A percentile compares a stretch with the other conserved stretches of the same genome.
Conservation (phyloP, 2,113 vertebrate species). For the Cnemophilus loriae region DNA sequence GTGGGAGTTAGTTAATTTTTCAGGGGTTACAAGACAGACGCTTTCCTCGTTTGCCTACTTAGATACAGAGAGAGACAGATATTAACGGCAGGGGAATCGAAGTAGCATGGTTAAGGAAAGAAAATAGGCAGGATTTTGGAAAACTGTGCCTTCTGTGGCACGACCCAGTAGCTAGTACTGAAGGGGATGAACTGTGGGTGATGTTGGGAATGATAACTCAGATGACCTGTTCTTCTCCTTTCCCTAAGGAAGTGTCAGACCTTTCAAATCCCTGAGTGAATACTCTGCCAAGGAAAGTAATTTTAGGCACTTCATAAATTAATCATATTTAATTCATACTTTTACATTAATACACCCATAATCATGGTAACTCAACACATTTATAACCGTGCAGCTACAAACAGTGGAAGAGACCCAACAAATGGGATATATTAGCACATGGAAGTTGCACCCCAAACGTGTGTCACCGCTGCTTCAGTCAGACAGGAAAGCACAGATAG, state of each 20-base stretch:
- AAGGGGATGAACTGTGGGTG: not conserved
- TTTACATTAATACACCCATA: not conserved
- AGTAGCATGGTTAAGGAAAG: not conserved
- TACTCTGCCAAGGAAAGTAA: not conserved
- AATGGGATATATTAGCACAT: not conserved
- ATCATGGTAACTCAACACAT: not conserved
- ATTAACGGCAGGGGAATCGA: not conserved
- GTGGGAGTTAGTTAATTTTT: not conserved
- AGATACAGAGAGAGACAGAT: not conserved
- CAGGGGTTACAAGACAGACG: not conserved
- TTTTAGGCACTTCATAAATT: not conserved
- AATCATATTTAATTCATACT: not conserved
- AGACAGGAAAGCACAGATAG: not conserved
- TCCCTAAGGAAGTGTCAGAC: not conserved
- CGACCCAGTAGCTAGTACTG: not conserved
- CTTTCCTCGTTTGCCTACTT: not conserved
- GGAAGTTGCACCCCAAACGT: not conserved
- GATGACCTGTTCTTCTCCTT: not conserved
- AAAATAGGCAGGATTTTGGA: not conserved
- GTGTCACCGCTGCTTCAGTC: accelerated
- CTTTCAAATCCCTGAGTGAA: not conserved
- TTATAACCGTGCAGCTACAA: not conserved
- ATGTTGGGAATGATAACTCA: not conserved
- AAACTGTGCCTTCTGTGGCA: not conserved
- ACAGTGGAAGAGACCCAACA: not conserved